Conservation (phyloP, 2,797 vertebrate genomes). For the Falco berigora region DNA sequence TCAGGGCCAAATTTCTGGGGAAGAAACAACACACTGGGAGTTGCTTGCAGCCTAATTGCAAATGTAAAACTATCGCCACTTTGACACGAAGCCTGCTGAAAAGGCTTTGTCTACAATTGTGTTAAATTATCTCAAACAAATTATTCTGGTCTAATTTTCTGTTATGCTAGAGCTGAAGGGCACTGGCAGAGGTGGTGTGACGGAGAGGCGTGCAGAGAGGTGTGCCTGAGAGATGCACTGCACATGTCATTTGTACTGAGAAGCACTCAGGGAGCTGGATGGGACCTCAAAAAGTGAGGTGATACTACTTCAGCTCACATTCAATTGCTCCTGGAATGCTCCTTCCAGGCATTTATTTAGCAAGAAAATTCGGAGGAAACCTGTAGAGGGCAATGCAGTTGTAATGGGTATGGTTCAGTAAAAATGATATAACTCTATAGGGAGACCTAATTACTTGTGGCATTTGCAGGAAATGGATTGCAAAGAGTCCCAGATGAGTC, state of each 20-base stretch:
- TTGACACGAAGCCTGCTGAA: not conserved
- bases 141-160: not conserved
- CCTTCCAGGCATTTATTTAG: not conserved
- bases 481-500: not conserved
- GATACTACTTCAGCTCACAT: not conserved
- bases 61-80: not conserved
- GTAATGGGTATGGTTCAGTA: not conserved
- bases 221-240: not conserved
- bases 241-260: fast-evolving
- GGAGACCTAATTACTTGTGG: not conserved
- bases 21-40: not conserved
- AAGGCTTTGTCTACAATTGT: not conserved
- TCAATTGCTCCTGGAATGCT: not conserved
- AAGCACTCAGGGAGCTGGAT: not conserved
- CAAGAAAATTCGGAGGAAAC: not conserved
- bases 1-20: slow-evolving; percentile 29
- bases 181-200: not conserved
- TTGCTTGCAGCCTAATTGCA: not conserved
- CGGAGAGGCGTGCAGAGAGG: not conserved
- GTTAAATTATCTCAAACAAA: not conserved
- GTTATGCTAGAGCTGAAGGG: not conserved
- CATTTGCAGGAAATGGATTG: not conserved
- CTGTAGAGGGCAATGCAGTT: not conserved
- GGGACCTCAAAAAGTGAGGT: not conserved
- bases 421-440: not conserved